Conservation (phyloP, 1,140 invertebrate species). For the Holcopasites calliopsidis region DNA sequence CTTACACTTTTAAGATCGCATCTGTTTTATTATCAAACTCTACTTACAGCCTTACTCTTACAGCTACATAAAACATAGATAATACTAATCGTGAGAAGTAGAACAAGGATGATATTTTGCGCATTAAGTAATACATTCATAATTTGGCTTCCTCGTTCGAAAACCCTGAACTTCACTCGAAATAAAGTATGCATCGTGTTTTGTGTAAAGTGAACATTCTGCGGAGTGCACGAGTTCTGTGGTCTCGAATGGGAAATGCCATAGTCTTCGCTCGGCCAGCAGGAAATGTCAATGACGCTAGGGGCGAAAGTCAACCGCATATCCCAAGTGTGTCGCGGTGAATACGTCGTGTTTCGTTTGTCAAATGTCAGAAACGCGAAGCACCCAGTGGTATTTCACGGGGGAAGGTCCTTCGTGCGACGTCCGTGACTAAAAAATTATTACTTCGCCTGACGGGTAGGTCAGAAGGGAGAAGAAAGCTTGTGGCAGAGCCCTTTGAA, state of each 20-base stretch:
- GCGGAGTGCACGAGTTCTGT: constrained; percentile 18
- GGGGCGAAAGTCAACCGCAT: constrained; percentile 56
- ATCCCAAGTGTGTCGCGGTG: constrained; percentile 26
- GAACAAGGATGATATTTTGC: too few relatives aligned
- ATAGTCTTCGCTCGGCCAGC: constrained; percentile 26
- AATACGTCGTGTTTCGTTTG: constrained; percentile 52
- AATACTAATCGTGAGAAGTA: too few relatives aligned
- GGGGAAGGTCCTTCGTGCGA: not conserved
- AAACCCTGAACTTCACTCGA: not conserved
- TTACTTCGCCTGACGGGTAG: constrained; percentile 1
- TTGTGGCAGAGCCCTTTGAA: not conserved
- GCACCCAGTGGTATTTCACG: constrained; percentile 36
- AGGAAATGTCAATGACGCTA: constrained; percentile 58
- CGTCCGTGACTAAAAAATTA: constrained; percentile 22
- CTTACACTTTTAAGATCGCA: not conserved
- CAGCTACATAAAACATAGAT: too few relatives aligned
- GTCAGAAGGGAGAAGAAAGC: too few relatives aligned
- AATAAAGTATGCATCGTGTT: not conserved
- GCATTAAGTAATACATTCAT: too few relatives aligned
- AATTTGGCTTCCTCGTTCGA: too few relatives aligned
- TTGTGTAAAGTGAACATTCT: constrained; percentile 25
- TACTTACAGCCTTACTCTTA: too few relatives aligned
- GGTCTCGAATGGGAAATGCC: constrained; percentile 52
- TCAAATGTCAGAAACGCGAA: constrained; percentile 36
- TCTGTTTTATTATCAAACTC: too few relatives aligned